Evolutionary conservation across 1,140 invertebrate species (phyloP).

Genomic region (Trichoplusia ni): DNA sequence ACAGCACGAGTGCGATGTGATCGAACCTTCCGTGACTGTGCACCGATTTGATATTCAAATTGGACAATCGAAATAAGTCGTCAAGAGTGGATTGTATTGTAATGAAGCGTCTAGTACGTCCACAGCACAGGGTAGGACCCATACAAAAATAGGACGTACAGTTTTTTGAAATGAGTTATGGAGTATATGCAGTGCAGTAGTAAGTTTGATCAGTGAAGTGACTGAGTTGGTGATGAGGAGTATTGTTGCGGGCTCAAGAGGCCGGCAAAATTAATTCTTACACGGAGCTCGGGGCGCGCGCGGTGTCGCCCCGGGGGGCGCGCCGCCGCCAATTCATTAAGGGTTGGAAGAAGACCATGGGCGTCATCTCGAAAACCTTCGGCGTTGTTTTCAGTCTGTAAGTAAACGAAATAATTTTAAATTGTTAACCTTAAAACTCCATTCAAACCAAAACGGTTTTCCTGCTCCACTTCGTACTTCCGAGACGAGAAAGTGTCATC

Average conservation of each 20-base stretch:
- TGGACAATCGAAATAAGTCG: slow-evolving; percentile 50
- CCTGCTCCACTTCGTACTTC: not conserved
- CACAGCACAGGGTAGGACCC: slow-evolving; percentile 23
- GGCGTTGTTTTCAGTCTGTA: slow-evolving; percentile 88
- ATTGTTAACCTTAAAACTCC: not conserved
- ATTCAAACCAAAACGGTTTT: not conserved
- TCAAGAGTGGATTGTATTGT: slow-evolving; percentile 58
- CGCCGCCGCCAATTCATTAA: slow-evolving; percentile 77
- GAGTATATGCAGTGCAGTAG: slow-evolving; percentile 40
- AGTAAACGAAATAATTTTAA: slow-evolving; percentile 66
- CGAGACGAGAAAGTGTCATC: slow-evolving; percentile 2
- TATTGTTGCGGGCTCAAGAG: slow-evolving; percentile 39
- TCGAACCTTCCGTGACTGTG: slow-evolving; percentile 44
- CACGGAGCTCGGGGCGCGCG: slow-evolving; percentile 62
- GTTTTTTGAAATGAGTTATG: slow-evolving; percentile 44
- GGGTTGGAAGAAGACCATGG: slow-evolving; percentile 83
- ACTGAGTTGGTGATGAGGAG: slow-evolving; percentile 56
- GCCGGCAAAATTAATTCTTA: slow-evolving; percentile 74
- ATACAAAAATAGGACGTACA: slow-evolving; percentile 15
- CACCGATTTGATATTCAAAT: slow-evolving; percentile 55
- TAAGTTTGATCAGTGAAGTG: slow-evolving; percentile 50
- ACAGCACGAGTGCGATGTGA: slow-evolving; percentile 24
- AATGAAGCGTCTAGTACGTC: slow-evolving; percentile 48
- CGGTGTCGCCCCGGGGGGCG: slow-evolving; percentile 67
- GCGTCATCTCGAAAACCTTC: slow-evolving; percentile 87